Base-by-base conservation (phyloP, 2,888 invertebrate species). In the Sthenelais limicola region DNA sequence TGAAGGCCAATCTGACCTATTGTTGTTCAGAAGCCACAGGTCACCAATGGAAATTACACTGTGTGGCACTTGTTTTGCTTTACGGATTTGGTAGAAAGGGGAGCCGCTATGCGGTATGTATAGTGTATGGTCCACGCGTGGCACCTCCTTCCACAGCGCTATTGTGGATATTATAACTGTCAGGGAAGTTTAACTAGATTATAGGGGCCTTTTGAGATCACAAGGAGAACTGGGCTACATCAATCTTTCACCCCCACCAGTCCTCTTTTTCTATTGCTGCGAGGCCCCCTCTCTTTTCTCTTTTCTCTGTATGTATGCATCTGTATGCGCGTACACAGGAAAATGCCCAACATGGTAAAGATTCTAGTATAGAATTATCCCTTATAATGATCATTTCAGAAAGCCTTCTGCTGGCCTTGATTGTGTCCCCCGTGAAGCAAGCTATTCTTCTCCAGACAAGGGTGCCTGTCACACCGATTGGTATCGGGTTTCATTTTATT, bases 401-500 rank as follows among this genome's bases (percentile, higher is more conserved):
- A 43, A 26, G n/a, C 62, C 38, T 38, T 62, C 62, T 38, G 62
- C 62, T 62, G 62, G 24, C 35, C 48, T 1, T 35, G 35, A 30
- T 51, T 32, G 68, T 32, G 24, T 24, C 51, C 68, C 68, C 30
- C 52, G 21, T 52, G 51, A 33, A 18, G 62, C 35, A 12, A 15
- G 5, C 62, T 2, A 38, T 62, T 48, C 48, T 67, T 48, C n/a
- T n/a, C 47, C 7, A 26, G 47, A 67, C 47, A 48, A 47, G 48
- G 48, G 32, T 48, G 26, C 26, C 48, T 48, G 67, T 48, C 67
- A 43, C 18, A n/a, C 32, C 67, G 68, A 35, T 32, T 21, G 33
- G 68, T 49, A 33, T 68, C 68, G 24, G 52, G 68, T 68, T 68
- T 68, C 68, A 28, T 33, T 68, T 68, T 68, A 68, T 52, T 68